A percentile compares a stretch with the other conserved stretches of the same genome.
Evolutionary conservation across 1,140 invertebrate species (phyloP).

Genomic region (Kradibia gibbosae): DNA sequence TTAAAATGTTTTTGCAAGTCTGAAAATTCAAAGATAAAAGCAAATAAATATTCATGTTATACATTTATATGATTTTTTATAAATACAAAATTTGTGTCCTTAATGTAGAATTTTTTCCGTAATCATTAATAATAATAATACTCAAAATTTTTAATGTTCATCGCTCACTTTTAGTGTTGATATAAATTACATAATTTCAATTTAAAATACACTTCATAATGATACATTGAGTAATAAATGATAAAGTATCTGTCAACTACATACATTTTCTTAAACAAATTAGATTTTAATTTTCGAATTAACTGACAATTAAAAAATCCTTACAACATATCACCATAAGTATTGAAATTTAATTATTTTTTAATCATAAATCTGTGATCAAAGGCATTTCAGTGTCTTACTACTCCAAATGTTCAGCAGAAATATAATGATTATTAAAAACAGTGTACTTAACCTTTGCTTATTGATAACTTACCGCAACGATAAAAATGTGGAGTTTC

Average conservation of each 20-base stretch:
- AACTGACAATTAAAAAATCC: too few species aligned
- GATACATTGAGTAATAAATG: not conserved
- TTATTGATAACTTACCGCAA: not conserved
- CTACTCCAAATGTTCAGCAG: too few species aligned
- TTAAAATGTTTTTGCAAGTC: too few species aligned
- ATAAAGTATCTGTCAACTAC: not conserved
- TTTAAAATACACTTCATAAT: slow-evolving; percentile 28
- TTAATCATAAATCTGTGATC: too few species aligned
- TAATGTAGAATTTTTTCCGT: not conserved
- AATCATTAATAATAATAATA: slow-evolving; percentile 5
- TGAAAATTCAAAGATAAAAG: too few species aligned
- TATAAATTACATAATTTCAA: slow-evolving; percentile 17
- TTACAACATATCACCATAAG: too few species aligned
- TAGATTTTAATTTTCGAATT: too few species aligned
- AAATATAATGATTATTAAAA: not conserved
- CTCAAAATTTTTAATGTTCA: not conserved
- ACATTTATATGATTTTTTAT: not conserved
- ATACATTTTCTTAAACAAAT: too few species aligned
- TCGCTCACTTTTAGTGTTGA: not conserved
- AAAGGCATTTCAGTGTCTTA: too few species aligned
- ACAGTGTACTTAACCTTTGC: not conserved
- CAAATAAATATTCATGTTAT: too few species aligned
- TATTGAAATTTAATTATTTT: too few species aligned
- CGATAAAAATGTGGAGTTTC: not conserved
- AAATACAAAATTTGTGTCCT: too few species aligned